These are phyloP conservation scores for Syngnathoides biaculeatus DNA, from an alignment of 2,113 vertebrate genomes.

Conservation along the genomic window DNA sequence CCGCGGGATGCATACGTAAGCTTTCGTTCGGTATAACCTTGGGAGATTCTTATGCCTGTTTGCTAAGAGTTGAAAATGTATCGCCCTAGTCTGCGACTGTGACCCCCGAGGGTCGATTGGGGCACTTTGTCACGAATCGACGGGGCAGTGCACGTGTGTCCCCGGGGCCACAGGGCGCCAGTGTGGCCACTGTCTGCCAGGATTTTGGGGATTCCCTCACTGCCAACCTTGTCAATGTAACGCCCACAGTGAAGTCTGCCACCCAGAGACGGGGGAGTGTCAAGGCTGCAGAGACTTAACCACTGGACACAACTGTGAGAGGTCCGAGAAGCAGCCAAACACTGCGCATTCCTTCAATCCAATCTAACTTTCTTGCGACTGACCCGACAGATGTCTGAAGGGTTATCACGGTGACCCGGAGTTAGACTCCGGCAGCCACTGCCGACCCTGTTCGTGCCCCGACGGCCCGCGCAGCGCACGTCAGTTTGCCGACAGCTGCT, in stretches of 20 bases:
- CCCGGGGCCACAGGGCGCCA: conserved; percentile 79
- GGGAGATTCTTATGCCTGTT: fast-evolving
- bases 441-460: conserved; percentile 90
- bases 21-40: conserved; percentile 18
- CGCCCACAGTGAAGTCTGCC: conserved; percentile 82
- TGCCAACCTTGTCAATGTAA: conserved; percentile 91
- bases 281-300: conserved; percentile 85
- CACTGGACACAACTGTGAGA: conserved; percentile 85
- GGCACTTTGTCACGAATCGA: conserved; percentile 79
- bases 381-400: conserved; percentile 75
- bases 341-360: neutral
- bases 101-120: conserved; percentile 77
- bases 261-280: conserved; percentile 82
- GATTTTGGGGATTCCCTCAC: conserved; percentile 91
- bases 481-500: conserved; percentile 89
- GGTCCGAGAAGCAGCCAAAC: conserved; percentile 63
- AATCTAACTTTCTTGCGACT: neutral
- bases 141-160: conserved; percentile 86
- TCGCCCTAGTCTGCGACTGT: conserved; percentile 81
- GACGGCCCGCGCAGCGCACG: conserved; percentile 85
- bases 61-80: neutral
- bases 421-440: conserved; percentile 84
- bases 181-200: conserved; percentile 84
- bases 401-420: conserved; percentile 89
- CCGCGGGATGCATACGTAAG: conserved; percentile 86